phyloP scores from a whole-genome alignment of 2,113 vertebrate genomes.

The Barbus barbus region DNA sequence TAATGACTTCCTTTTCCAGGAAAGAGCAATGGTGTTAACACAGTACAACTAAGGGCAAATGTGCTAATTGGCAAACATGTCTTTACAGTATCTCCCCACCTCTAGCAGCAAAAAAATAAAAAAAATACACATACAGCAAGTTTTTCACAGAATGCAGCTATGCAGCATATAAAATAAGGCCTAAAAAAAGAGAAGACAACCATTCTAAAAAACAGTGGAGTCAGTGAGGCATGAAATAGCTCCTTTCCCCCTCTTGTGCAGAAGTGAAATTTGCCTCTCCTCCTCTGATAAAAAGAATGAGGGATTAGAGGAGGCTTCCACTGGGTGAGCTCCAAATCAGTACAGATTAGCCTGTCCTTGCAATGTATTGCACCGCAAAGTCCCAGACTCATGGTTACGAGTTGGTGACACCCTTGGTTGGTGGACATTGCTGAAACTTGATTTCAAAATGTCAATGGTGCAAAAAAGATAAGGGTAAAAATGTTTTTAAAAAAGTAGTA shows the following conservation, averaged over 20 bases:
- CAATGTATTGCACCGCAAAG: background rate
- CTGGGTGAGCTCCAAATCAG: constrained; percentile 76
- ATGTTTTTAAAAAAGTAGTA: constrained; percentile 60
- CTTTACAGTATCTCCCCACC: constrained; percentile 10
- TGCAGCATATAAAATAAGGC: constrained; percentile 44
- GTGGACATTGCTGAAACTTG: constrained; percentile 52
- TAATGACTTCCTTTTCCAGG: background rate
- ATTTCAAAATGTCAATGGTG: constrained; percentile 36
- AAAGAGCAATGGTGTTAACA: constrained; percentile 25
- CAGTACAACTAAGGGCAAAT: constrained; percentile 26
- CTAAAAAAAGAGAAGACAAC: constrained; percentile 50
- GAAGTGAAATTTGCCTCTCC: constrained; percentile 65
- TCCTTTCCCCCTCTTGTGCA: constrained; percentile 66
- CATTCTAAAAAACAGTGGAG: constrained; percentile 72
- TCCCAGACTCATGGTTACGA: background rate
- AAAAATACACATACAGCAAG: background rate
- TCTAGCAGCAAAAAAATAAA: background rate
- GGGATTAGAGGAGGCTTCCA: constrained; percentile 73
- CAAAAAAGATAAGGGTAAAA: constrained; percentile 10
- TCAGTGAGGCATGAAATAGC: constrained; percentile 75
- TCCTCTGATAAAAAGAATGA: constrained; percentile 66
- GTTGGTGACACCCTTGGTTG: constrained; percentile 61
- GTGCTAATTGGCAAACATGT: constrained; percentile 30
- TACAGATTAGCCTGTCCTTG: constrained; percentile 74
- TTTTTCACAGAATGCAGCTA: constrained; percentile 11